Conservation (phyloP, 2,888 invertebrate genomes). For the Galerucella calmariensis region DNA sequence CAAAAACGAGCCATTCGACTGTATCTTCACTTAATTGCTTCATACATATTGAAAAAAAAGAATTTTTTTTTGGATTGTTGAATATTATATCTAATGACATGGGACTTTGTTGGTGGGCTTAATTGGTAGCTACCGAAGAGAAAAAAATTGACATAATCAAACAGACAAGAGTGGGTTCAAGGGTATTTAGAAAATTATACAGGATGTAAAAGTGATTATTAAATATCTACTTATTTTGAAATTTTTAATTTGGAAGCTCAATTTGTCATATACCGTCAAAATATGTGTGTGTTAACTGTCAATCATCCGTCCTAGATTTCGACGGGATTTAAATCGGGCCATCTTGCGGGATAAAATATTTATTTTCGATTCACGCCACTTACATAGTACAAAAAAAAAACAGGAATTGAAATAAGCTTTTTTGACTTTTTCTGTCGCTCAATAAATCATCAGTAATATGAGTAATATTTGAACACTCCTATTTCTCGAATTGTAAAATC, state of each 20-base stretch:
- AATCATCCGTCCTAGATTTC: no score
- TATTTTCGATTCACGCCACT: no score
- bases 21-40: slow-evolving; percentile 13
- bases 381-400: no score
- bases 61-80: neutral
- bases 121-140: slow-evolving; percentile 6
- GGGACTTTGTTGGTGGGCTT: slow-evolving; percentile 16
- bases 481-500: neutral
- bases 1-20: slow-evolving; percentile 6
- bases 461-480: neutral
- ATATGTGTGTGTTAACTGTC: no score
- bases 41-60: slow-evolving; percentile 6
- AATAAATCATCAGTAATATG: no score
- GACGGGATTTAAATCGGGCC: no score
- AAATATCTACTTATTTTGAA: no score
- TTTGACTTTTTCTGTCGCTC: no score
- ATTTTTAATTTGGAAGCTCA: no score
- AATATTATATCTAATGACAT: slow-evolving; percentile 17
- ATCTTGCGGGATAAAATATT: no score
- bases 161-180: slow-evolving; percentile 7
- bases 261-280: no score
- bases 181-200: neutral
- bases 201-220: neutral
- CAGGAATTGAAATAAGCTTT: no score
- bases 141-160: slow-evolving; percentile 7